Evolutionary conservation across 2,888 invertebrate genomes (phyloP).

Genomic region (Ferrisia virgata): DNA sequence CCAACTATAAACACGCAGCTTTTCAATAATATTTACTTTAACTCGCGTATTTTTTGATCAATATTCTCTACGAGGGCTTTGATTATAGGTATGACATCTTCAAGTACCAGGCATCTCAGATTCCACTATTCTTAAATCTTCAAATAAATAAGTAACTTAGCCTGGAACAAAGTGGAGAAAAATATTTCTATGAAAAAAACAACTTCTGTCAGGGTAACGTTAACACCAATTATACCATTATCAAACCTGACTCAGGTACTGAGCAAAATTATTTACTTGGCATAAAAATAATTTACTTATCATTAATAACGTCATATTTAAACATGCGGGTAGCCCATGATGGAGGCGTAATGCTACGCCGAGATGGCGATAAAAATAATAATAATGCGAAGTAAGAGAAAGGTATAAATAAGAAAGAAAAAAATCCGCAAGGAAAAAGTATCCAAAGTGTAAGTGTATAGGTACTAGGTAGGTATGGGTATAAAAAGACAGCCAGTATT

Average conservation of each 20-base stretch:
- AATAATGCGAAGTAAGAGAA: neutral
- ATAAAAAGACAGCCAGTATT: neutral
- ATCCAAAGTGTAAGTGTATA: too few relatives aligned
- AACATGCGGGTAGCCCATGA: neutral
- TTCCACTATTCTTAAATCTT: too few relatives aligned
- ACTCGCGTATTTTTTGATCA: too few relatives aligned
- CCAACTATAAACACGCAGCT: too few relatives aligned
- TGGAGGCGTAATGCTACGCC: neutral
- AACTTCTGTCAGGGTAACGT: neutral
- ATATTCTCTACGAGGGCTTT: too few relatives aligned
- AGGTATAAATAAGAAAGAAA: too few relatives aligned
- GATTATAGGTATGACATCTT: too few relatives aligned
- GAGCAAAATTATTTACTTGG: neutral
- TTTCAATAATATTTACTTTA: too few relatives aligned
- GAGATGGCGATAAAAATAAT: neutral
- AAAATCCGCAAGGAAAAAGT: neutral
- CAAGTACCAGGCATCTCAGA: too few relatives aligned
- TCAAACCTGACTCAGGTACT: neutral
- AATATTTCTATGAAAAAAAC: neutral
- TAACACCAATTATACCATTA: neutral
- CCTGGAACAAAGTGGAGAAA: neutral
- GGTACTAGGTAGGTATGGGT: neutral
- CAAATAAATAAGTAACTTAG: neutral
- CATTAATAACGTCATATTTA: slow-evolving; percentile 16
- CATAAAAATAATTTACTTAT: slow-evolving; percentile 25